phyloP scores from a whole-genome alignment of 2,113 vertebrate species.

The Macrotus californicus region DNA sequence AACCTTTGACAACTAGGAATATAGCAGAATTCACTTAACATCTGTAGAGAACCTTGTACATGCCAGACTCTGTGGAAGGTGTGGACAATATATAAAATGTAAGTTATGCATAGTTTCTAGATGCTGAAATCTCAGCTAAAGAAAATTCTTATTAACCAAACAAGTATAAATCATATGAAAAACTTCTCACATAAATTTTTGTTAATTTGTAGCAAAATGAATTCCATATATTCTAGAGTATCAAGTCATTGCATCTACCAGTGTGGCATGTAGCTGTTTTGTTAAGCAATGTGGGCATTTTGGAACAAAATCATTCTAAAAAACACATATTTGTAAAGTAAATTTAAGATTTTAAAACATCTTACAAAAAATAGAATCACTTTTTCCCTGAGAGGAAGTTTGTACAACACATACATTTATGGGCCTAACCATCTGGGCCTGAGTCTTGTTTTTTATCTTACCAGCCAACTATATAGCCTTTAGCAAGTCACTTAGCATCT shows the following conservation, averaged over 20 bases:
- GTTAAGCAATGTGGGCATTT: not conserved
- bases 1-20: slow-evolving; percentile 58
- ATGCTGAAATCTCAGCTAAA: slow-evolving; percentile 28
- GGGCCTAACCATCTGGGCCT: slow-evolving; percentile 32
- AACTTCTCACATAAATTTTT: not conserved
- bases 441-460: slow-evolving; percentile 29
- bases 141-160: slow-evolving; percentile 35
- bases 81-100: slow-evolving; percentile 21
- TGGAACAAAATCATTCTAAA: slow-evolving; percentile 14
- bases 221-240: not conserved
- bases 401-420: slow-evolving; percentile 39
- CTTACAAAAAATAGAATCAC: slow-evolving; percentile 34
- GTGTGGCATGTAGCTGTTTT: not conserved
- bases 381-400: slow-evolving; percentile 35
- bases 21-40: slow-evolving; percentile 64
- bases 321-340: slow-evolving; percentile 48
- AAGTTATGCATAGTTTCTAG: slow-evolving; percentile 25
- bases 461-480: slow-evolving; percentile 14
- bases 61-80: slow-evolving; percentile 56
- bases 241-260: not conserved
- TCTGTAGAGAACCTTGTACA: slow-evolving; percentile 56
- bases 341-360: slow-evolving; percentile 37
- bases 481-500: slow-evolving; percentile 7
- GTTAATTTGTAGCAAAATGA: slow-evolving; percentile 34
- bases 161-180: slow-evolving; percentile 44